Base-by-base conservation (phyloP, 2,797 vertebrate species). In the Amblyopsis hoosieri region DNA sequence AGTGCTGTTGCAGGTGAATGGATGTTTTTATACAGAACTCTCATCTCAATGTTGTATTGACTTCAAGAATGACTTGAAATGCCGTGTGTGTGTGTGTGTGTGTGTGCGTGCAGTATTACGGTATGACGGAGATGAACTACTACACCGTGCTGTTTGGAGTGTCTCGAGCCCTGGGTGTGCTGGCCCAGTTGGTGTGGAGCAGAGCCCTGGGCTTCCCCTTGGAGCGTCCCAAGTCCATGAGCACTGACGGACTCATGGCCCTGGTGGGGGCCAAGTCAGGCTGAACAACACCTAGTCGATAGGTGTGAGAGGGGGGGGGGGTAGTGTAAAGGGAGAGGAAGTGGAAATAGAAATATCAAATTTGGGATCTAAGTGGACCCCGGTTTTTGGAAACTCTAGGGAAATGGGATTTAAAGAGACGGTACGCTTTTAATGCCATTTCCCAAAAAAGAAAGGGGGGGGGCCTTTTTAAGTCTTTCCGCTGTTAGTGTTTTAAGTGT, bases 51-150 rank as follows among this genome's bases (percentile, higher is more conserved):
- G 49, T 12, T 14, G 6, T 51, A 4, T 6, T 51, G 13, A 14
- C 49, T 51, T 29, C 23, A 29, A 29, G 3, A 15, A 51, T 51
- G 10, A 14, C 10, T 15, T 14, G 49, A 15, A 51, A 15, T 52
- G 11, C 15, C 15, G 5, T 56, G 54, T 48, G 0, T 57, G 14
- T 55, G 31, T 4, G 46, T 46, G 1, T 12, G n/a, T 1, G 47
- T 49, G 1, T 12, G n/a, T 57, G 23, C 56, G 50, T 52, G 2
- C 92, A 98, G 96, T 97, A 98, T 82, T 98, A 99, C 0, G 95
- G 95, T 29, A 96, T 99, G 96, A 96, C 92, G 2, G 97, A 98
- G 89, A 98, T 98, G 96, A 98, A 98, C 69, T 99, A 97, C 90
- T 99, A 98, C 94, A 99, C 97, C 0, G 97, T 98, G 80, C 92